phyloP scores from a whole-genome alignment of 1,140 invertebrate genomes.

The Aphelinus atriplicis region DNA sequence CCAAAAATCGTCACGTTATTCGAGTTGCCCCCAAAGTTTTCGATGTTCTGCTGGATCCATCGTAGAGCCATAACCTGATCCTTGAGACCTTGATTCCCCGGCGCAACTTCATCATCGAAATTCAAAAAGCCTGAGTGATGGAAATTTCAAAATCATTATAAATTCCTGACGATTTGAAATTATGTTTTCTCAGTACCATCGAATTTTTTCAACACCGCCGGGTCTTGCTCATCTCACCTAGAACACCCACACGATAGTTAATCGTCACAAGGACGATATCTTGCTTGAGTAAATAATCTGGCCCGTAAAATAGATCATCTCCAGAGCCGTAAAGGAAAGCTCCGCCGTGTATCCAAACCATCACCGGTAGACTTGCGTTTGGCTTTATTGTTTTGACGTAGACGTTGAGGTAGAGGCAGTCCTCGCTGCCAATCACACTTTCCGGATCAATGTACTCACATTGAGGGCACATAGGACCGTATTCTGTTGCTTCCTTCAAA shows the following conservation, averaged over 20 bases:
- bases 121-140: slow-evolving; percentile 56
- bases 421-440: slow-evolving; percentile 65
- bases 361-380: slow-evolving; percentile 54
- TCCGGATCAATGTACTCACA: slow-evolving; percentile 18
- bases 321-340: slow-evolving; percentile 66
- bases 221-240: background rate
- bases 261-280: slow-evolving; percentile 72
- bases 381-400: slow-evolving; percentile 69
- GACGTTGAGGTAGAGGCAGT: slow-evolving; percentile 87
- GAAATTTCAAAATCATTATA: no score
- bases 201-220: no score
- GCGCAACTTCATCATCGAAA: slow-evolving; percentile 47
- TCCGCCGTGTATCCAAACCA: slow-evolving; percentile 72
- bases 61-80: slow-evolving; percentile 62
- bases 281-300: slow-evolving; percentile 63
- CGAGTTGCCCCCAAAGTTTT: slow-evolving; percentile 67
- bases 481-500: slow-evolving; percentile 65
- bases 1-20: slow-evolving; percentile 64
- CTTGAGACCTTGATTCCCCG: slow-evolving; percentile 60
- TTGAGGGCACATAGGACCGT: slow-evolving; percentile 67
- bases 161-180: no score
- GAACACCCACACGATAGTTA: slow-evolving; percentile 73
- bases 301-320: slow-evolving; percentile 46
- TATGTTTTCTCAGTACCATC: no score
- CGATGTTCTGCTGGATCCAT: slow-evolving; percentile 69